Conservation (phyloP, 2,888 invertebrate genomes). For the Suillia variegata region DNA sequence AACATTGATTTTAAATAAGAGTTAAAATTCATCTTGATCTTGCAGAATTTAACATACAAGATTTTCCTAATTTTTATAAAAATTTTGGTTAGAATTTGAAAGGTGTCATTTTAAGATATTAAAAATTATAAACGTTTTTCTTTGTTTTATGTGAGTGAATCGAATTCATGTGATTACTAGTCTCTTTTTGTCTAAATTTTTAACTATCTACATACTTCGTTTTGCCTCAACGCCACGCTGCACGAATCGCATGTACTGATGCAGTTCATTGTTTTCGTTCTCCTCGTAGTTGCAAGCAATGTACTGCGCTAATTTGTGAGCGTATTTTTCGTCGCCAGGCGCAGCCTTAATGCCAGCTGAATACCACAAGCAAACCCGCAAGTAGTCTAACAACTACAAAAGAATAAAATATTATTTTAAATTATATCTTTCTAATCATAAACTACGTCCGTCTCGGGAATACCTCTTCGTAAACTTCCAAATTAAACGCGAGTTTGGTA, state of each 20-base stretch:
- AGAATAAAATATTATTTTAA: slow-evolving; percentile 9
- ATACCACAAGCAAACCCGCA: slow-evolving; percentile 78
- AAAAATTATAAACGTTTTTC: no score
- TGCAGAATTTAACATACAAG: background rate
- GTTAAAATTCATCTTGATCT: no score
- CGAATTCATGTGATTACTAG: no score
- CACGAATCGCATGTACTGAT: slow-evolving; percentile 72
- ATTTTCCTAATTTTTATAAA: background rate
- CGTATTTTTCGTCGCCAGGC: slow-evolving; percentile 63
- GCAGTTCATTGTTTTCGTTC: slow-evolving; percentile 66
- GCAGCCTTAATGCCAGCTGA: slow-evolving; percentile 68
- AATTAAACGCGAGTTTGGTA: slow-evolving; percentile 73
- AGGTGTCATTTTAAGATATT: no score
- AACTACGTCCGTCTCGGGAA: no score
- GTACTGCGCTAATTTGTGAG: slow-evolving; percentile 71
- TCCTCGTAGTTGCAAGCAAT: slow-evolving; percentile 65
- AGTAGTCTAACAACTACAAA: slow-evolving; percentile 68
- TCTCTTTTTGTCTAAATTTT: no score
- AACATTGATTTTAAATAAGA: background rate
- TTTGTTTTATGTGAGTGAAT: no score
- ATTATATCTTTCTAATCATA: no score
- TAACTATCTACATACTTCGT: slow-evolving; percentile 72
- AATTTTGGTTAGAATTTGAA: no score
- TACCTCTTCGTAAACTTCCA: slow-evolving; percentile 77
- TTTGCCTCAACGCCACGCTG: slow-evolving; percentile 70